Evolutionary conservation across 2,113 vertebrate species (phyloP), one percentile per base, ranked within the genome.

Genomic region (Oostethus manadensis): DNA sequence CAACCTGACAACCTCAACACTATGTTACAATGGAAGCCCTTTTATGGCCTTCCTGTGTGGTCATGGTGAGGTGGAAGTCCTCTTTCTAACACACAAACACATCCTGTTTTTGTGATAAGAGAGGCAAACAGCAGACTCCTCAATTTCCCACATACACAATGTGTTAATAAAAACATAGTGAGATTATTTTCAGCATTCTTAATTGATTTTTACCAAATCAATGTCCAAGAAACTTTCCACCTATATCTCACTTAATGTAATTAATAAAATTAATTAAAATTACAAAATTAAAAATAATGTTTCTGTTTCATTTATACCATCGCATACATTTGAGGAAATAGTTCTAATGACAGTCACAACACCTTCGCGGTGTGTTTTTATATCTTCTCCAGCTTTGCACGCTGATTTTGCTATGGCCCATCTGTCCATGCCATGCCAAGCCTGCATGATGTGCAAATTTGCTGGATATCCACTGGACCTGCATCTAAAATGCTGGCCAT

Each of bases 21-120:
- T 23, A 45, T 45, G 8, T 58, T 45, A n/a, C 56, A 40, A 17
- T 26, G 17, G 40, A 21, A 45, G 22, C 56, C 20, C 22, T 21
- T 35, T 26, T 57, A 42, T 57, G 21, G 38, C 7, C 42, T 57
- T 57, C 42, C 40, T 57, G 42, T 46, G 56, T 58, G 15, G 56
- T 58, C 22, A 26, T 6, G 43, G 20, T 29, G 18, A 58, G 16
- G 56, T 46, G 22, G 40, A 44, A 44, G 43, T 58, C 45, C 10
- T n/a, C 4, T 26, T n/a, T 58, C 23, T 57, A 17, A 21, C 33
- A n/a, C 56, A 17, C 43, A 58, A 22, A 16, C 21, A 45, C 56
- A 26, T 26, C 56, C 56, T 57, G 56, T 57, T 57, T 23, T 29
- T 55, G 33, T 57, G 42, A 45, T 21, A 20, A 42, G 40, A 22